phyloP scores from a whole-genome alignment of 2,888 invertebrate species.

The Aproaerema taeniolella region DNA sequence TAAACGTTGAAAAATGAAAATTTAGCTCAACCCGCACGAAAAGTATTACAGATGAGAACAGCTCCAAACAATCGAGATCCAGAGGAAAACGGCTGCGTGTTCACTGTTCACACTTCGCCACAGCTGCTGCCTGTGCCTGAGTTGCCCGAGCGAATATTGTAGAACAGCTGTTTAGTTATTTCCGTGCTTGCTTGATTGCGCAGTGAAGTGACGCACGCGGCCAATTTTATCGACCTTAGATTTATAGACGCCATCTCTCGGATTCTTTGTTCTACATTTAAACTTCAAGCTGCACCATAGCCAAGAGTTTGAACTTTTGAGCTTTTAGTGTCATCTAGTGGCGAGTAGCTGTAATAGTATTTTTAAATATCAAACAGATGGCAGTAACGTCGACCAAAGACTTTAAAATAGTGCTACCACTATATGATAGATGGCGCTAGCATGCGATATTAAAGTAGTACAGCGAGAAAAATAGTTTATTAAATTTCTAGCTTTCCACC shows the following conservation, averaged over 20 bases:
- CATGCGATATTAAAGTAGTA: too few relatives aligned
- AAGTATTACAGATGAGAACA: slow-evolving; percentile 57
- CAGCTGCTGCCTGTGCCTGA: slow-evolving; percentile 64
- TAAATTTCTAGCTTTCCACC: too few relatives aligned
- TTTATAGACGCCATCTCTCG: slow-evolving; percentile 34
- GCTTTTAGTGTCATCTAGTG: slow-evolving; percentile 1
- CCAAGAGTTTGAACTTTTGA: neutral
- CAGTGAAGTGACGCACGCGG: slow-evolving; percentile 62
- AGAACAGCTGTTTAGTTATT: slow-evolving; percentile 75
- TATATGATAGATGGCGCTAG: too few relatives aligned
- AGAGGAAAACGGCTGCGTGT: slow-evolving; percentile 68
- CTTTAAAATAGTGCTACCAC: too few relatives aligned
- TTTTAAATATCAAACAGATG: too few relatives aligned
- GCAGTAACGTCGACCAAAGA: too few relatives aligned
- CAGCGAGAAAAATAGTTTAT: too few relatives aligned
- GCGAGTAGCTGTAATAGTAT: too few relatives aligned
- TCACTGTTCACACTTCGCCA: slow-evolving; percentile 29
- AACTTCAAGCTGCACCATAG: neutral
- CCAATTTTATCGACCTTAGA: slow-evolving; percentile 53
- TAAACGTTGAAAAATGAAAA: slow-evolving; percentile 50
- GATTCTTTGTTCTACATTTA: too few relatives aligned
- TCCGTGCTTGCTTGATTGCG: slow-evolving; percentile 72
- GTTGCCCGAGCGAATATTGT: slow-evolving; percentile 74
- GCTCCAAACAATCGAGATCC: slow-evolving; percentile 64
- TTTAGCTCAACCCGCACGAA: slow-evolving; percentile 48